Conservation (phyloP, 2,888 invertebrate genomes). For the Ryuthela nishihirai region DNA sequence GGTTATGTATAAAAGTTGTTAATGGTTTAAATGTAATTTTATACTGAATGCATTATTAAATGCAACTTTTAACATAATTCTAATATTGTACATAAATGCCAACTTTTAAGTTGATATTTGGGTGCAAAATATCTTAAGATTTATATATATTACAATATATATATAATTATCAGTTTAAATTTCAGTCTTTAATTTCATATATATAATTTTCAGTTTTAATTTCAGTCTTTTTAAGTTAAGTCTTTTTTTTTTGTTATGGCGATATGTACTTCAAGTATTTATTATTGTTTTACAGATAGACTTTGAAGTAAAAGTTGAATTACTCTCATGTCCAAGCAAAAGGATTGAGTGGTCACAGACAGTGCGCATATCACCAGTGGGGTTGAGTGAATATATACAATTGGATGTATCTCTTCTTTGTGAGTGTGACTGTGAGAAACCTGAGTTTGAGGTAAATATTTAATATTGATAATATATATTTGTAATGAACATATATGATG, state of each 20-base stretch:
- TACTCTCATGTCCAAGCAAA: constrained; percentile 81
- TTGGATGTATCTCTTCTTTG: constrained; percentile 89
- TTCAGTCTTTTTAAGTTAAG: neutral
- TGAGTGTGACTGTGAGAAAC: constrained; percentile 86
- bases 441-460: constrained; percentile 55
- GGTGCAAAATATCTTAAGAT: no score
- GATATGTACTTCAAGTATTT: neutral
- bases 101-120: no score
- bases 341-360: constrained; percentile 72
- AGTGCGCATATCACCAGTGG: constrained; percentile 88
- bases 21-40: no score
- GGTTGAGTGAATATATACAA: constrained; percentile 80
- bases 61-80: no score
- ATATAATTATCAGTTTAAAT: neutral
- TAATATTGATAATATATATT: no score
- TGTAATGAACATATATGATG: no score
- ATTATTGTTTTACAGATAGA: constrained; percentile 48
- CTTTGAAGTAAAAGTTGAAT: constrained; percentile 70
- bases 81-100: no score
- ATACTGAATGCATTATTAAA: no score
- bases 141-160: no score
- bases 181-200: neutral
- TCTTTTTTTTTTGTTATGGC: neutral
- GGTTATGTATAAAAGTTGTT: no score
- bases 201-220: neutral